Percentiles rank a stretch among this genome's conserved stretches.
These are phyloP conservation scores for Lochmaea capreae DNA, from an alignment of 2,888 invertebrate genomes.

Conservation along the genomic window DNA sequence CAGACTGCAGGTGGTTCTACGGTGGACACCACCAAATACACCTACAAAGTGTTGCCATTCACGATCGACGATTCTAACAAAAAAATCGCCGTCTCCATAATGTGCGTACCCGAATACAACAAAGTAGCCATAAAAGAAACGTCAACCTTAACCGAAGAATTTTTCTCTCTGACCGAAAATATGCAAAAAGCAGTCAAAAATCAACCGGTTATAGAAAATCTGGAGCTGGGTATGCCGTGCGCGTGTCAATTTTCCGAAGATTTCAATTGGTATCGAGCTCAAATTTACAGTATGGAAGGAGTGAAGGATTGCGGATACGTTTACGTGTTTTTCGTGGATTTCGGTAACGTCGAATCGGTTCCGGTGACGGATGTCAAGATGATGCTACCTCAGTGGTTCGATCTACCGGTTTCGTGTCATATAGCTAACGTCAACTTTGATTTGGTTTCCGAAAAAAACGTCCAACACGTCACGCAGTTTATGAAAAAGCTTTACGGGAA, in stretches of 20 bases:
- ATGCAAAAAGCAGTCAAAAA: slow-evolving; percentile 66
- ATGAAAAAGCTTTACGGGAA: slow-evolving; percentile 49
- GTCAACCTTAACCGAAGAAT: slow-evolving; percentile 47
- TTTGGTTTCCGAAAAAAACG: slow-evolving; percentile 42
- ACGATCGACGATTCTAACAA: slow-evolving; percentile 24
- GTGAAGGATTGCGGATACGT: slow-evolving; percentile 61
- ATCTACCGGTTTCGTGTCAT: slow-evolving; percentile 68
- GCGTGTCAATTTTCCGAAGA: slow-evolving; percentile 73
- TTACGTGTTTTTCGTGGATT: slow-evolving; percentile 80
- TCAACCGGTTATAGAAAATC: slow-evolving; percentile 66
- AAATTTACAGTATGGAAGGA: slow-evolving; percentile 68
- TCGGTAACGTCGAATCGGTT: slow-evolving; percentile 74
- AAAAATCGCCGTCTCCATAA: slow-evolving; percentile 59
- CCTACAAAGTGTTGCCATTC: slow-evolving; percentile 31
- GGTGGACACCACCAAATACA: slow-evolving; percentile 35
- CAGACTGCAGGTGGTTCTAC: neutral
- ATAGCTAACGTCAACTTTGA: slow-evolving; percentile 65
- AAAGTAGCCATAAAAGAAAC: slow-evolving; percentile 52
- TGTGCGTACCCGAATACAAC: slow-evolving; percentile 57
- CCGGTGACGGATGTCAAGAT: slow-evolving; percentile 65
- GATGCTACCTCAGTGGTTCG: slow-evolving; percentile 67
- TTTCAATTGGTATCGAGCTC: slow-evolving; percentile 78
- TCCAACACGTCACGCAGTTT: slow-evolving; percentile 43
- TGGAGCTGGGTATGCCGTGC: slow-evolving; percentile 71
- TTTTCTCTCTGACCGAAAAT: slow-evolving; percentile 68